Evolutionary conservation across 37 sponge, comb jelly and placozoan species (phyloP).

Genomic region (Haliclona indistincta): DNA sequence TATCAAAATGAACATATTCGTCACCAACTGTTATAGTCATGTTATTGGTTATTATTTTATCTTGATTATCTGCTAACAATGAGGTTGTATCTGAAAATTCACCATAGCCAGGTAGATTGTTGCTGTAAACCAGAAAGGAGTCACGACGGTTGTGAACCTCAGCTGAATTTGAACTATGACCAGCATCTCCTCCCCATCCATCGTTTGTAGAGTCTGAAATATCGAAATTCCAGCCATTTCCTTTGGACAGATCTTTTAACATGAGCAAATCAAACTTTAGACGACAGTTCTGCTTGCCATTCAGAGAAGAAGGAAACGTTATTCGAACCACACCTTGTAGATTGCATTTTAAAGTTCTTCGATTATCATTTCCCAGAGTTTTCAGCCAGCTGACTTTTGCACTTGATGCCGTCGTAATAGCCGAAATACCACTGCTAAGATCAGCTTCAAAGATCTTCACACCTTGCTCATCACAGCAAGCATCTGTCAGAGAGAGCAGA

Average conservation of each 20-base stretch:
- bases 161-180: slow-evolving; percentile 25
- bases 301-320: slow-evolving; percentile 22
- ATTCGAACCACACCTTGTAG: neutral
- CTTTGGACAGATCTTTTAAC: neutral
- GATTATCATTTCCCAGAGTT: neutral
- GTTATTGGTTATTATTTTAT: slow-evolving; percentile 2
- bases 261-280: no score
- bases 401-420: no score
- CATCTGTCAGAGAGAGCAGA: no score
- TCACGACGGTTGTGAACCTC: slow-evolving; percentile 15
- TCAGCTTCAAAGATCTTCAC: neutral
- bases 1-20: slow-evolving; percentile 29
- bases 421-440: neutral
- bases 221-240: slow-evolving; percentile 5
- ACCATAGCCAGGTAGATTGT: slow-evolving; percentile 21
- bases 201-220: slow-evolving; percentile 12
- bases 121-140: neutral
- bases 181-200: slow-evolving; percentile 26
- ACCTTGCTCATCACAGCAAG: neutral
- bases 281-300: no score
- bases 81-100: neutral
- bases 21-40: slow-evolving; percentile 29
- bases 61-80: neutral
- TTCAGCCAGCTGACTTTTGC: neutral
- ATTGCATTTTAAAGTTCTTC: no score